These are phyloP conservation scores for Drosophila repletoides DNA, from an alignment of 1,140 invertebrate species.

Conservation along the genomic window DNA sequence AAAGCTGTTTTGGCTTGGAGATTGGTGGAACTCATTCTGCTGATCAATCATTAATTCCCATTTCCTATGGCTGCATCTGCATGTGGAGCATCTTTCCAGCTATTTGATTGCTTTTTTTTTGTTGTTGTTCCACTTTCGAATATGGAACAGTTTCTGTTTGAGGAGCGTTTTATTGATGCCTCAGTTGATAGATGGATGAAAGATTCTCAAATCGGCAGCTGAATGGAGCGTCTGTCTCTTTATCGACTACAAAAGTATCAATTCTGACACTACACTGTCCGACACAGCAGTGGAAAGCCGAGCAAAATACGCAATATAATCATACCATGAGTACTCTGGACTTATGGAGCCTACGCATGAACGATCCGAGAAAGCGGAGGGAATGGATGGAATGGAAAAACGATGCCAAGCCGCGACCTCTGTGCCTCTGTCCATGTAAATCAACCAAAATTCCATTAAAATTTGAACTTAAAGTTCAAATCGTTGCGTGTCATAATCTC, in stretches of 20 bases:
- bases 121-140: not conserved
- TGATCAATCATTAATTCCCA: not conserved
- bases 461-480: conserved; percentile 77
- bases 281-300: not conserved
- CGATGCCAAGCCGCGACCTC: conserved; percentile 65
- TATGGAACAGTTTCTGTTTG: not conserved
- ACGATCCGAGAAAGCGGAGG: conserved; percentile 3
- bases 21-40: not conserved
- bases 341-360: conserved; percentile 27
- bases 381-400: conserved; percentile 41
- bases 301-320: too few relatives aligned
- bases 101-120: not conserved
- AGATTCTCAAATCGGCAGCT: not conserved
- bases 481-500: conserved; percentile 73
- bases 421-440: conserved; percentile 68
- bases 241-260: conserved; percentile 1
- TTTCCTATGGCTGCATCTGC: too few relatives aligned
- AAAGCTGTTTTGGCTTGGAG: not conserved
- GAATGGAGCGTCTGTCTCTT: not conserved
- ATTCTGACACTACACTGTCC: too few relatives aligned
- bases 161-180: not conserved
- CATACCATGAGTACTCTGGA: not conserved
- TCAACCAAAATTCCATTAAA: conserved; percentile 79
- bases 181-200: not conserved
- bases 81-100: too few relatives aligned